Conservation (phyloP, 2,797 vertebrate species). For the Alauda arvensis region DNA sequence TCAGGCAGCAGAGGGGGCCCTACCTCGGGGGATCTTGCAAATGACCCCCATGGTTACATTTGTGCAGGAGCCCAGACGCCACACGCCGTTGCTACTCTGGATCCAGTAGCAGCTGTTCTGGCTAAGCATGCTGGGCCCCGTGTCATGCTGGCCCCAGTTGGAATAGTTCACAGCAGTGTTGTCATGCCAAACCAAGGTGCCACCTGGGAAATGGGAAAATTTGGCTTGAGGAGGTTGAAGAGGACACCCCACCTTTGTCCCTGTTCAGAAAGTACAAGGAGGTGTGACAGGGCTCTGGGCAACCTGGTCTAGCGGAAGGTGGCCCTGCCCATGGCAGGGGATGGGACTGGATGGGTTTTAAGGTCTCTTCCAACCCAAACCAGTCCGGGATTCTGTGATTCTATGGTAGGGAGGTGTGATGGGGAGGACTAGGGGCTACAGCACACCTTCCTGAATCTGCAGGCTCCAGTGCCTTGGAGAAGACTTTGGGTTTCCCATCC, state of each 20-base stretch:
- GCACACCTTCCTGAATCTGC: background rate
- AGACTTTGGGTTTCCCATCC: background rate
- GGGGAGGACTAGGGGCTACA: background rate
- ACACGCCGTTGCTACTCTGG: slow-evolving; percentile 89
- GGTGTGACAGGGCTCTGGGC: background rate
- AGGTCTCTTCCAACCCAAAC: background rate
- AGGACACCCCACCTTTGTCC: background rate
- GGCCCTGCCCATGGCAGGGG: background rate
- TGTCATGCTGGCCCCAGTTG: slow-evolving; percentile 89
- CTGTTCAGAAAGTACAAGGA: background rate
- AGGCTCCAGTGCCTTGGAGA: background rate
- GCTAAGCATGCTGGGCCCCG: slow-evolving; percentile 88
- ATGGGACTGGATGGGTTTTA: background rate
- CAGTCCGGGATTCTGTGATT: background rate
- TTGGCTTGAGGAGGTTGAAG: background rate
- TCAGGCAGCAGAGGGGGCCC: fast-evolving
- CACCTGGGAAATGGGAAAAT: slow-evolving; percentile 66
- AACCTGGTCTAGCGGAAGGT: background rate
- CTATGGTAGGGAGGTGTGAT: background rate
- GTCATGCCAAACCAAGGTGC: slow-evolving; percentile 87
- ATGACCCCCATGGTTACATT: slow-evolving; percentile 92
- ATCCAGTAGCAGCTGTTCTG: slow-evolving; percentile 97
- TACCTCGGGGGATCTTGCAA: slow-evolving; percentile 90
- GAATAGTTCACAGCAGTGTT: slow-evolving; percentile 84
- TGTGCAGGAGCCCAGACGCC: slow-evolving; percentile 88